Percentiles rank a stretch among this genome's conserved stretches.
Conservation (phyloP, 2,797 vertebrate species). For the Remorina albescens region DNA sequence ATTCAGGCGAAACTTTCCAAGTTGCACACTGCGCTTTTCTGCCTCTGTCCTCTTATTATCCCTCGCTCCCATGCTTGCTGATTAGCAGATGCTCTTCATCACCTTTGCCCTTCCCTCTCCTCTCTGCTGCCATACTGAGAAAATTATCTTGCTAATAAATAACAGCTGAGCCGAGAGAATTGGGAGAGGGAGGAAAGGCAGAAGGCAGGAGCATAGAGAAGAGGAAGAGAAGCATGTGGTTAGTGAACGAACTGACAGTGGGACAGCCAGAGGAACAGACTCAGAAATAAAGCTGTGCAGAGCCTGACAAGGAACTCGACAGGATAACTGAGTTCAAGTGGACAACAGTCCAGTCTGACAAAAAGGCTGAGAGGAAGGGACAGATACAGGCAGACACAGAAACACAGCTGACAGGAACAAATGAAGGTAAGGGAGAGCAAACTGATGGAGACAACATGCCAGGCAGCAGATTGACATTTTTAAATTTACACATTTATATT, state of each 20-base stretch:
- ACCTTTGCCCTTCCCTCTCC: conserved; percentile 38
- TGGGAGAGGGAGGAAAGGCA: not conserved
- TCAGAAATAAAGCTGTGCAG: conserved; percentile 30
- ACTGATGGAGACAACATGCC: conserved; percentile 7
- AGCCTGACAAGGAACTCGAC: conserved; percentile 20
- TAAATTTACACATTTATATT: conserved; percentile 11
- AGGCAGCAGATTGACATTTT: conserved; percentile 5
- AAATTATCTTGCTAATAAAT: conserved; percentile 48
- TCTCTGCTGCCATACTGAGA: conserved; percentile 8
- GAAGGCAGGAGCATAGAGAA: not conserved
- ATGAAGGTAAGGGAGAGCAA: conserved; percentile 7
- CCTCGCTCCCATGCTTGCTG: conserved; percentile 34
- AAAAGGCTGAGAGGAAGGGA: conserved; percentile 4
- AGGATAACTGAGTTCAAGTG: conserved; percentile 35
- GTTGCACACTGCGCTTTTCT: conserved; percentile 33
- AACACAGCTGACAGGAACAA: conserved; percentile 16
- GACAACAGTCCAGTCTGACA: conserved; percentile 16
- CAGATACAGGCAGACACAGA: conserved; percentile 23
- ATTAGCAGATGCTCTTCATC: conserved; percentile 54
- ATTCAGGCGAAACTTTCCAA: conserved; percentile 60
- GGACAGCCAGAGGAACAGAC: conserved; percentile 1
- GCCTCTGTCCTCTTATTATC: conserved; percentile 23
- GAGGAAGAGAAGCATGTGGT: conserved; percentile 9
- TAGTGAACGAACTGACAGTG: conserved; percentile 29
- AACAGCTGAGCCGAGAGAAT: conserved; percentile 27